Percentiles rank a stretch among this genome's conserved stretches.
Conservation (phyloP, 2,113 vertebrate genomes). For the Megaceryle maxima region DNA sequence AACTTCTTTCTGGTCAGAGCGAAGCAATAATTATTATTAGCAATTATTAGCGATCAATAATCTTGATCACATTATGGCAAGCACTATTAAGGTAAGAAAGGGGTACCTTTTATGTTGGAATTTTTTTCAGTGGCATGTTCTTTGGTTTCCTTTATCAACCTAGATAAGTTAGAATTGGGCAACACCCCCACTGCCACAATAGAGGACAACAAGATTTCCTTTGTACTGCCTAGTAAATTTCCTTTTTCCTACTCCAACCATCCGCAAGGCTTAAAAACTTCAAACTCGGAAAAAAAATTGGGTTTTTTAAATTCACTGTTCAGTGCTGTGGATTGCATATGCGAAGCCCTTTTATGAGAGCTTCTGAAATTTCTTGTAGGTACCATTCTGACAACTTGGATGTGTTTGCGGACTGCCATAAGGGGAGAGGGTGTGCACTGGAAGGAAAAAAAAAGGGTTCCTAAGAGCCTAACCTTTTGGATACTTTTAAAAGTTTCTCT, state of each 20-base stretch:
- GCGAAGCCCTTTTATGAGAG: slow-evolving; percentile 63
- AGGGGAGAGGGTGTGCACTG: slow-evolving; percentile 60
- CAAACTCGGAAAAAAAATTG: slow-evolving; percentile 83
- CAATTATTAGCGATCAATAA: slow-evolving; percentile 84
- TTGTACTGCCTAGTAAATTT: slow-evolving; percentile 89
- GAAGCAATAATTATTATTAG: slow-evolving; percentile 86
- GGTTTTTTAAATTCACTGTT: slow-evolving; percentile 79
- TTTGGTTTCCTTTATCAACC: slow-evolving; percentile 78
- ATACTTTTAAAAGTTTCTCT: slow-evolving; percentile 18
- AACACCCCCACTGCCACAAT: slow-evolving; percentile 88
- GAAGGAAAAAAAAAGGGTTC: slow-evolving; percentile 31
- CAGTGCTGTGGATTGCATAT: slow-evolving; percentile 69
- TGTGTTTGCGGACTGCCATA: neutral
- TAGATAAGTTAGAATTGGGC: slow-evolving; percentile 84
- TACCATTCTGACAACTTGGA: slow-evolving; percentile 49
- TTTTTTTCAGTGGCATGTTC: slow-evolving; percentile 37
- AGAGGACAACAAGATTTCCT: slow-evolving; percentile 91
- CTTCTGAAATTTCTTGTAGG: slow-evolving; percentile 61
- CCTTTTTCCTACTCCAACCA: slow-evolving; percentile 90
- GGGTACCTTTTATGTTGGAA: slow-evolving; percentile 52
- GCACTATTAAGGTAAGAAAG: slow-evolving; percentile 91
- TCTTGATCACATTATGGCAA: slow-evolving; percentile 86
- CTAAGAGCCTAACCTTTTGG: slow-evolving; percentile 17
- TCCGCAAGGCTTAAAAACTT: slow-evolving; percentile 86
- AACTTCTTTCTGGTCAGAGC: slow-evolving; percentile 84